A percentile compares a stretch with the other conserved stretches of the same genome.
Conservation (phyloP, 2,888 invertebrate species). For the Meta bourneti region DNA sequence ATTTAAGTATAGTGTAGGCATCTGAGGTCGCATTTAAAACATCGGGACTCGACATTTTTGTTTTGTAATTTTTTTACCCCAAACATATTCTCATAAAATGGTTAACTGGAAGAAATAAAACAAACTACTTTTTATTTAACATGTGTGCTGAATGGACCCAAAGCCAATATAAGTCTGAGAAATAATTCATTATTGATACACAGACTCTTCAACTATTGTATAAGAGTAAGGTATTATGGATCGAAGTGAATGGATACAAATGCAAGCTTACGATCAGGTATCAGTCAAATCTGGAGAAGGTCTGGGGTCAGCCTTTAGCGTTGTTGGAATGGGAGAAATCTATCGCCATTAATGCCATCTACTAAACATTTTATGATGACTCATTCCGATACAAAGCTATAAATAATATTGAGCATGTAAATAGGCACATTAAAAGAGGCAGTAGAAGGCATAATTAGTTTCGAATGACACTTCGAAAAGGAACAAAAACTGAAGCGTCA, state of each 20-base stretch:
- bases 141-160: no score
- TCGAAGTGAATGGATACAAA: neutral
- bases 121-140: no score
- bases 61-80: no score
- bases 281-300: neutral
- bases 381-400: conserved; percentile 29
- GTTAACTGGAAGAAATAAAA: no score
- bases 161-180: no score
- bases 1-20: no score
- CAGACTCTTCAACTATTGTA: no score
- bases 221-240: no score
- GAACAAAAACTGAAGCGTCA: neutral
- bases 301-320: neutral
- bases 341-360: conserved; percentile 26
- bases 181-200: no score
- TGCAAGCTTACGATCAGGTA: neutral
- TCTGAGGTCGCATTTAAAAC: no score
- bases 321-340: neutral
- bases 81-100: no score
- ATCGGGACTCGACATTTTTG: no score
- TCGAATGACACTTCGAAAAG: conserved; percentile 47
- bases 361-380: conserved; percentile 39
- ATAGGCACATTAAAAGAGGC: conserved; percentile 29
- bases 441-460: conserved; percentile 43
- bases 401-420: conserved; percentile 36